Percentiles rank a stretch among this genome's conserved stretches.
Conservation (phyloP, 2,888 invertebrate species). For the Coronaproctus castanopsis region DNA sequence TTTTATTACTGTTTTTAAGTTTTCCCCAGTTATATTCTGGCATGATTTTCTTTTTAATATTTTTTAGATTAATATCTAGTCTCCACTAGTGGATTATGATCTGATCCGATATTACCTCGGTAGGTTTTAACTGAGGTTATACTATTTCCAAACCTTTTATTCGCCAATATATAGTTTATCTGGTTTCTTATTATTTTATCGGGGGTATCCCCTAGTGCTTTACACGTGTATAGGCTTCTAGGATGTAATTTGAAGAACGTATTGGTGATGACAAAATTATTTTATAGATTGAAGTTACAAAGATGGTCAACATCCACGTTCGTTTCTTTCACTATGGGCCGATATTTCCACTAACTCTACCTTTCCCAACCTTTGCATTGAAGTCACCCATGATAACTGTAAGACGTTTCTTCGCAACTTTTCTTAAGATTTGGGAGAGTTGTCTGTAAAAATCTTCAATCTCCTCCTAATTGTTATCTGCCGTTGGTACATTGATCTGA, state of each 20-base stretch:
- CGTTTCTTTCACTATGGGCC: neutral
- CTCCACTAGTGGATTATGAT: neutral
- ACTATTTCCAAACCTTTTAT: neutral
- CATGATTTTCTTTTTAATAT: neutral
- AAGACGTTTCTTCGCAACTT: neutral
- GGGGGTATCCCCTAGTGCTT: neutral
- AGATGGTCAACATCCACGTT: neutral
- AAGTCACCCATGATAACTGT: neutral
- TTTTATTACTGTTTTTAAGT: neutral
- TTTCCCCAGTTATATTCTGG: neutral
- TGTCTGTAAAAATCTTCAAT: too few relatives aligned
- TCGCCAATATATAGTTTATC: neutral
- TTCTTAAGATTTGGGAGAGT: neutral
- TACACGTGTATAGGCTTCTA: too few relatives aligned
- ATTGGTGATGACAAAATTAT: neutral
- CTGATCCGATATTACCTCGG: too few relatives aligned
- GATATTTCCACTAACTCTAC: neutral
- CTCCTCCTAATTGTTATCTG: neutral
- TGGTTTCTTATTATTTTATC: neutral
- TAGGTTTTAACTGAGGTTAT: neutral
- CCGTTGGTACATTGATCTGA: neutral
- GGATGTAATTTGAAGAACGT: neutral
- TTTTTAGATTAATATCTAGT: neutral
- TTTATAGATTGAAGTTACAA: neutral
- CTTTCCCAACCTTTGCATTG: neutral